Percentiles rank a stretch among this genome's conserved stretches.
Evolutionary conservation across 2,113 vertebrate species (phyloP).

Genomic region (Arothron firmamentum): DNA sequence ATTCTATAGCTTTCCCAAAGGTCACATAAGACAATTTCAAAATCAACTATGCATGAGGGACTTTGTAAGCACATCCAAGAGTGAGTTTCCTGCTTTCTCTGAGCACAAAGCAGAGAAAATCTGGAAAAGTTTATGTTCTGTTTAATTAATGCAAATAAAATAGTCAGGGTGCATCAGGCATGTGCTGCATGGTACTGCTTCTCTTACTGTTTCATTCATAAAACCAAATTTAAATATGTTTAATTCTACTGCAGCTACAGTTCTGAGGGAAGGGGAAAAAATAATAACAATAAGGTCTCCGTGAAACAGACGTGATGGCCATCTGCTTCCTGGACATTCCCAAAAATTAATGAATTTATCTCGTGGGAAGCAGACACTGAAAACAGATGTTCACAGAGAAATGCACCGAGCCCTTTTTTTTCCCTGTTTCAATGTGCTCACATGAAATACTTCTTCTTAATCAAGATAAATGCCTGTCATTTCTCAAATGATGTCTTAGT

Average conservation of each 20-base stretch:
- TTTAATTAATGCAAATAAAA: too few species aligned
- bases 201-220: too few species aligned
- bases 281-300: neutral
- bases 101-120: too few species aligned
- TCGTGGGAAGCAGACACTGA: constrained; percentile 43
- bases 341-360: constrained; percentile 58
- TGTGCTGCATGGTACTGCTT: too few species aligned
- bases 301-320: constrained; percentile 28
- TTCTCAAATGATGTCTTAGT: neutral
- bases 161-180: too few species aligned
- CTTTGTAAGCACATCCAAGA: too few species aligned
- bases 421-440: neutral
- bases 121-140: too few species aligned
- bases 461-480: constrained; percentile 2
- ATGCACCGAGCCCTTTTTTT: constrained; percentile 8
- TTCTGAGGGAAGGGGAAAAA: neutral
- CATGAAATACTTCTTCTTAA: neutral
- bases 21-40: neutral
- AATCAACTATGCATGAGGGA: too few species aligned
- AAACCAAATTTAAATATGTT: constrained; percentile 2
- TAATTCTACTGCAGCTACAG: neutral
- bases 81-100: too few species aligned
- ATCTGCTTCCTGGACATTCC: constrained; percentile 62
- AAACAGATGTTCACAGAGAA: constrained; percentile 58
- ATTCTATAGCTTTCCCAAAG: neutral